Conservation (phyloP, 2,888 invertebrate species). For the Venusia cambrica region DNA sequence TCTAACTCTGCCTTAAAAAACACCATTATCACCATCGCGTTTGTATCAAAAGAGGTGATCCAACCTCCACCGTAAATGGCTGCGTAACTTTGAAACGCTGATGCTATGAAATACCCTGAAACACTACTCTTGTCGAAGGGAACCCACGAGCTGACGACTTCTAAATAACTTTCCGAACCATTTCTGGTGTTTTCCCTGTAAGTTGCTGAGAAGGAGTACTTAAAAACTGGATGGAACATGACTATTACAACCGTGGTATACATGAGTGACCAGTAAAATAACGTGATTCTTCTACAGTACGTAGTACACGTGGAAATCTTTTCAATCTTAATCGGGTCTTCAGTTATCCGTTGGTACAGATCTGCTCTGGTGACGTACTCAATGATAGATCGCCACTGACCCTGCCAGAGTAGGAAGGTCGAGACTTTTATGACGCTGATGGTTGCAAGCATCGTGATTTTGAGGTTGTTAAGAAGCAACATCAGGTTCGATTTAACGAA, state of each 20-base stretch:
- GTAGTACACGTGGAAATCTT: constrained; percentile 47
- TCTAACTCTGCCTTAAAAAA: constrained; percentile 63
- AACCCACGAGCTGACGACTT: constrained; percentile 68
- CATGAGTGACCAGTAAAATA: constrained; percentile 60
- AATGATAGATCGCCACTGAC: constrained; percentile 55
- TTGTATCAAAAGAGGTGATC: constrained; percentile 68
- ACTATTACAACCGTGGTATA: constrained; percentile 58
- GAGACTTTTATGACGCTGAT: constrained; percentile 58
- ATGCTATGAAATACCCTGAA: constrained; percentile 51
- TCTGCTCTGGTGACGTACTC: constrained; percentile 60
- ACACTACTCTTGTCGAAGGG: constrained; percentile 58
- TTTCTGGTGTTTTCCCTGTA: constrained; percentile 51
- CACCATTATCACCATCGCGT: constrained; percentile 66
- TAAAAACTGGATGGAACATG: constrained; percentile 53
- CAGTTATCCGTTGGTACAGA: constrained; percentile 41
- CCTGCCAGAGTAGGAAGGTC: constrained; percentile 58
- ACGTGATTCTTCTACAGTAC: constrained; percentile 63
- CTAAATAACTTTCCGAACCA: constrained; percentile 51
- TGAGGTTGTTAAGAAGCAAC: constrained; percentile 58
- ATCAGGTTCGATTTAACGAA: constrained; percentile 58
- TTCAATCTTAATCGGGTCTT: constrained; percentile 34
- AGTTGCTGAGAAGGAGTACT: constrained; percentile 42
- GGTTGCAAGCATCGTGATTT: constrained; percentile 62
- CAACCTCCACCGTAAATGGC: constrained; percentile 65
- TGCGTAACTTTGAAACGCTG: constrained; percentile 54